Evolutionary conservation across 2,797 vertebrate species (phyloP), one percentile per base, ranked within the genome.

Genomic region (Decapterus maruadsi): DNA sequence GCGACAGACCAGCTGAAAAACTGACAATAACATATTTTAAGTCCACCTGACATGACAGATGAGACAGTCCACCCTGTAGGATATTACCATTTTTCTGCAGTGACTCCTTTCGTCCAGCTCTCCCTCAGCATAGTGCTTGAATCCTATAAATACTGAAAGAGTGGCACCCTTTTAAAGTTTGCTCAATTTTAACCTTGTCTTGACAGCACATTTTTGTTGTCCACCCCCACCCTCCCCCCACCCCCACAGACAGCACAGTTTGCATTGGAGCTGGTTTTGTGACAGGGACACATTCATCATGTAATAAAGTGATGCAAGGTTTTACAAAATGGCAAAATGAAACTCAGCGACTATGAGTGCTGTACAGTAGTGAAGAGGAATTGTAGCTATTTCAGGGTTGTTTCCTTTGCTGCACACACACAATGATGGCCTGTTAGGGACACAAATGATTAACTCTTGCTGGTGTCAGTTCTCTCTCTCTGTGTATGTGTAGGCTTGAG

Each of bases 281-380:
- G 92, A 94, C 90, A 91, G 85, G 80, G 80, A 82, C 60, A 87
- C 93, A 95, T 95, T 94, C 78, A 95, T 95, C 93, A 94, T 91
- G 78, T 86, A 88, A 92, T 92, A 85, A 91, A 92, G 82, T 87
- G 91, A 94, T 90, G 89, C 78, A 88, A 84, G 82, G 81, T 80
- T 83, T 81, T 85, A 87, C 85, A 85, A 92, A 87, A 86, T 50
- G 22, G 54, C 76, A 81, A 87, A 88, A 90, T 84, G 69, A 86
- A 92, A 92, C 82, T 86, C 87, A 76, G 80, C 77, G 6, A 79
- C 56, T 76, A 57, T 55, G 85, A 79, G 64, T 71, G 43, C 57
- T 75, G 68, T 75, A 79, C 59, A 53, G 67, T 31, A 51, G 75
- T 61, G 72, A 77, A 76, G 78, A 83, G 75, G 38, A 83, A 81